Percentiles rank a stretch among this genome's conserved stretches.
Conservation (phyloP, 2,113 vertebrate species). For the Pterophyllum scalare region DNA sequence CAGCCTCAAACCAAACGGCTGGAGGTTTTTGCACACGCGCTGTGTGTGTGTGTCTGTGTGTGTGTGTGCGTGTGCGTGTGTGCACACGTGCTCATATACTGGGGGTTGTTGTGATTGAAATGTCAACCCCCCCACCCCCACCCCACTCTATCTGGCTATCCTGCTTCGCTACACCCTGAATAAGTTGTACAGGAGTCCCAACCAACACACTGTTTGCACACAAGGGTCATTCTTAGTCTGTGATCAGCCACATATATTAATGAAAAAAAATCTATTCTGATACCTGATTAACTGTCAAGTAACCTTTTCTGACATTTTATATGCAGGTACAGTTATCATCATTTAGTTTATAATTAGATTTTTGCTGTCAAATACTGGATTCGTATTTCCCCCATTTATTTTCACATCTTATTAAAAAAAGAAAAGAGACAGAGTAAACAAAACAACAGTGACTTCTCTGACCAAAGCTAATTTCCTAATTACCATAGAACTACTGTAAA, state of each 20-base stretch:
- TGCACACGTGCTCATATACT: background rate
- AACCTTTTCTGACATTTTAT: background rate
- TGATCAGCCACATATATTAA: background rate
- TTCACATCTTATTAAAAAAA: background rate
- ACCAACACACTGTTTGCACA: background rate
- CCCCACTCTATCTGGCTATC: conserved; percentile 28
- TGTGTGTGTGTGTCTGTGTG: conserved; percentile 35
- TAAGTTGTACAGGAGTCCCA: conserved; percentile 23
- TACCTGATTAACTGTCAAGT: background rate
- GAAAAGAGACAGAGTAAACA: background rate
- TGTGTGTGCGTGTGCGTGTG: conserved; percentile 5
- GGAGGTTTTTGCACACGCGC: conserved; percentile 40
- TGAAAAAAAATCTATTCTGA: background rate
- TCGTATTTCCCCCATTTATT: background rate
- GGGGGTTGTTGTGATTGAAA: conserved; percentile 67
- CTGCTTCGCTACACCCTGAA: conserved; percentile 37
- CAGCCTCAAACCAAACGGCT: conserved; percentile 79
- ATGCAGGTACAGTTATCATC: background rate
- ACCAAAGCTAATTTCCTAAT: conserved; percentile 1
- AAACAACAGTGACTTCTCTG: background rate
- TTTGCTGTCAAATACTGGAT: background rate
- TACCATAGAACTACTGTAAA: background rate
- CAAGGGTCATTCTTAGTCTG: background rate
- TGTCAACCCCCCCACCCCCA: conserved; percentile 30
- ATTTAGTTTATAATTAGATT: background rate